Conservation (phyloP, 2,797 vertebrate species). For the Botia almorhae region DNA sequence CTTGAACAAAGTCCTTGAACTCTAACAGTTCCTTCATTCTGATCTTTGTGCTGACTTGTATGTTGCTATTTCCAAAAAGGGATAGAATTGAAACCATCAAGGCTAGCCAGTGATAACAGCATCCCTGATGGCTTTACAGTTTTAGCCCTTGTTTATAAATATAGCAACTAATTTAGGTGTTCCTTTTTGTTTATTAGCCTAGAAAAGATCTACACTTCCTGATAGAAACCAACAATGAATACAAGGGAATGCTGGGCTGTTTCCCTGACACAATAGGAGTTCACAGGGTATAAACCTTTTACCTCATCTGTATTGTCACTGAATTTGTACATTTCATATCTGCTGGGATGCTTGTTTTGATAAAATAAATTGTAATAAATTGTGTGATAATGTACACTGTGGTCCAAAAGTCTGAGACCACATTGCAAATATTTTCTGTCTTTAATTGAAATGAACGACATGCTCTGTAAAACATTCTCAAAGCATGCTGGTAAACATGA, state of each 20-base stretch:
- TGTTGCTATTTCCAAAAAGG: conserved; percentile 16
- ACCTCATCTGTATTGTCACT: background rate
- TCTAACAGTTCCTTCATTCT: background rate
- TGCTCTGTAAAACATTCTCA: background rate
- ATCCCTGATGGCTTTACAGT: background rate
- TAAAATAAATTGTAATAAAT: background rate
- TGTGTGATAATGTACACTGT: background rate
- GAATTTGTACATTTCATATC: background rate
- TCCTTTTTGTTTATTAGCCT: conserved; percentile 74
- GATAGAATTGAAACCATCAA: conserved; percentile 34
- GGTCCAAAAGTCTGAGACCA: background rate
- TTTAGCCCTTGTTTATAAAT: conserved; percentile 24
- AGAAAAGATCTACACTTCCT: conserved; percentile 91
- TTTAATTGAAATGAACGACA: background rate
- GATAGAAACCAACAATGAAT: conserved; percentile 91
- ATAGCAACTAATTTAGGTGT: background rate
- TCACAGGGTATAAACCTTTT: conserved; percentile 81
- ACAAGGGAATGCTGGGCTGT: conserved; percentile 89
- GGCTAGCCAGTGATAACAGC: background rate
- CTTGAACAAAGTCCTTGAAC: conserved; percentile 24
- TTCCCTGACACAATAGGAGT: conserved; percentile 89
- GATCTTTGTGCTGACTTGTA: conserved; percentile 19
- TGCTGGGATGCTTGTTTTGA: background rate
- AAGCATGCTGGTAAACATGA: background rate
- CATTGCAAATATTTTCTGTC: background rate